A percentile compares a stretch with the other conserved stretches of the same genome.
Evolutionary conservation across 2,797 vertebrate genomes (phyloP).

Genomic region (Malacoraja senta): DNA sequence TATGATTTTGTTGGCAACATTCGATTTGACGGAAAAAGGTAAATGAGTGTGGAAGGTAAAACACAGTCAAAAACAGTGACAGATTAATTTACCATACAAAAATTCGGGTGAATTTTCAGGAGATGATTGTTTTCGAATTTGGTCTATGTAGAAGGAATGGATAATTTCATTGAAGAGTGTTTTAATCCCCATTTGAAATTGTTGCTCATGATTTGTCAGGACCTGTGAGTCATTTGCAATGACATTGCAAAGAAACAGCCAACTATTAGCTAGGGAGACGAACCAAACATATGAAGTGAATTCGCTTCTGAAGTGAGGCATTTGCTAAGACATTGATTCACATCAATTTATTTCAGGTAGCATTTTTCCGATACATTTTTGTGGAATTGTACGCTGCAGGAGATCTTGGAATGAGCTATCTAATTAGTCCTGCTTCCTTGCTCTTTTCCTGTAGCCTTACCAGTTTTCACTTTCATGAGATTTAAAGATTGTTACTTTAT

Average conservation of each 20-base stretch:
- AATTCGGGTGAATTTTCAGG: background rate
- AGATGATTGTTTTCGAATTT: background rate
- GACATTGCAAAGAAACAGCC: background rate
- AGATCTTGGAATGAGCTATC: background rate
- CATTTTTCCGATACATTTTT: background rate
- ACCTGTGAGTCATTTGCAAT: background rate
- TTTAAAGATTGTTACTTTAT: no score
- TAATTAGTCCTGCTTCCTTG: background rate
- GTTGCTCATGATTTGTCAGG: background rate
- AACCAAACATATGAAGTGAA: background rate
- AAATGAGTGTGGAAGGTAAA: constrained; percentile 35
- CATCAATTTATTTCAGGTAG: background rate
- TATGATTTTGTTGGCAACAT: constrained; percentile 98
- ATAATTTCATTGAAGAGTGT: background rate
- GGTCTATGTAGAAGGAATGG: no score
- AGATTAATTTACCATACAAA: background rate
- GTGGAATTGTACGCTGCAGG: background rate
- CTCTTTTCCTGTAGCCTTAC: background rate
- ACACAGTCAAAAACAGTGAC: background rate
- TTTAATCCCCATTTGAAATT: background rate
- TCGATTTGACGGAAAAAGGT: constrained; percentile 83
- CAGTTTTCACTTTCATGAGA: background rate
- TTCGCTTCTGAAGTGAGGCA: background rate
- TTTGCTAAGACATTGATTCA: background rate
- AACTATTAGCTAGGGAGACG: background rate